Conservation (phyloP, 2,888 invertebrate genomes). For the Xestoiulus laeticollis region DNA sequence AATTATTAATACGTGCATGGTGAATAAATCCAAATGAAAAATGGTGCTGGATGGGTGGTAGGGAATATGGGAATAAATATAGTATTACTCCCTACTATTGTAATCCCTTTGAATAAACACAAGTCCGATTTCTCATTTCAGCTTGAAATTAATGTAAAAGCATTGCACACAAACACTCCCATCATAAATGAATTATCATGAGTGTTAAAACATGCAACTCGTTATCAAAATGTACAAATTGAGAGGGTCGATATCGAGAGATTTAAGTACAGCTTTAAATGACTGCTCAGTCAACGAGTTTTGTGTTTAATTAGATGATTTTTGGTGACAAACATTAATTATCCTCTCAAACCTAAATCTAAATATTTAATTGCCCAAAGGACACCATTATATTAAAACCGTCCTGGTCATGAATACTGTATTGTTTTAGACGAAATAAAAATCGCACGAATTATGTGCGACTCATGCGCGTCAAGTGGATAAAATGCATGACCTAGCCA, state of each 20-base stretch:
- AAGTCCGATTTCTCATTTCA: neutral
- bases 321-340: neutral
- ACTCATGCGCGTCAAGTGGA: too few species aligned
- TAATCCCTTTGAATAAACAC: constrained; percentile 17
- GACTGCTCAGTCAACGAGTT: neutral
- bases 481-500: too few species aligned
- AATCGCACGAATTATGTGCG: too few species aligned
- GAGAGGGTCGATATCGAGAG: neutral
- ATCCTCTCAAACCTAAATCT: neutral
- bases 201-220: constrained; percentile 3
- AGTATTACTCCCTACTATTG: neutral
- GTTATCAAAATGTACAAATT: constrained; percentile 20
- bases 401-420: too few species aligned
- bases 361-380: neutral
- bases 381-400: too few species aligned
- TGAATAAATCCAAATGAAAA: constrained; percentile 36
- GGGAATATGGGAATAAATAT: neutral
- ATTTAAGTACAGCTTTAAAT: neutral
- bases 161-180: neutral
- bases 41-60: neutral
- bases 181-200: constrained; percentile 36
- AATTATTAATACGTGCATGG: constrained; percentile 3
- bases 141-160: constrained; percentile 3
- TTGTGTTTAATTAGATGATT: neutral
- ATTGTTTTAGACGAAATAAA: too few species aligned